Evolutionary conservation across 2,113 vertebrate genomes (phyloP).

Genomic region (Caracal caracal): DNA sequence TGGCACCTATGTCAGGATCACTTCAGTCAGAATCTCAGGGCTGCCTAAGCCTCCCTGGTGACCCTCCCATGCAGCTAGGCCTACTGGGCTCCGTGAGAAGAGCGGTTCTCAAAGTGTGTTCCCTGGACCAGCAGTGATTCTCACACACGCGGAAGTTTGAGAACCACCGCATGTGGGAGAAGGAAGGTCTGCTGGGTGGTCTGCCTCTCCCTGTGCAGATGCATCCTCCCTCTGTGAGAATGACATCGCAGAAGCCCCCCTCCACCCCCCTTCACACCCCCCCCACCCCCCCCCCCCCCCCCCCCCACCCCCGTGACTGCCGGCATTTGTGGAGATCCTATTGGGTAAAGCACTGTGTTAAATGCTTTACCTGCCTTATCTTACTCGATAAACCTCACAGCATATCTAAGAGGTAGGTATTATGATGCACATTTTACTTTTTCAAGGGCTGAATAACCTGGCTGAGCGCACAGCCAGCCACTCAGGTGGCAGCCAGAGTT

Average conservation of each 20-base stretch:
- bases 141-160: not conserved
- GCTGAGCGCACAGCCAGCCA: too few relatives aligned
- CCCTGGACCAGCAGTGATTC: not conserved
- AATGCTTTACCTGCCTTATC: not conserved
- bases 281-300: too few relatives aligned
- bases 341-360: too few relatives aligned
- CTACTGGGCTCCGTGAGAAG: not conserved
- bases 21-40: not conserved
- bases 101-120: not conserved
- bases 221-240: not conserved
- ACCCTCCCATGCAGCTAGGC: not conserved
- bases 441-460: not conserved
- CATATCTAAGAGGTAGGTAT: too few relatives aligned
- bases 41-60: rapidly evolving
- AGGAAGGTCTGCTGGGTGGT: too few relatives aligned
- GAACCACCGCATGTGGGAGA: not conserved
- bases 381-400: not conserved
- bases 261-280: too few relatives aligned
- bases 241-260: rapidly evolving
- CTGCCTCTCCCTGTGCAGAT: rapidly evolving
- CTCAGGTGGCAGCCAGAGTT: not conserved
- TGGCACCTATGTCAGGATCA: not conserved
- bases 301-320: rapidly evolving
- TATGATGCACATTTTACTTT: not conserved
- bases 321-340: not conserved